These are phyloP conservation scores for Cryptus armator DNA, from an alignment of 2,888 invertebrate genomes.

Conservation along the genomic window DNA sequence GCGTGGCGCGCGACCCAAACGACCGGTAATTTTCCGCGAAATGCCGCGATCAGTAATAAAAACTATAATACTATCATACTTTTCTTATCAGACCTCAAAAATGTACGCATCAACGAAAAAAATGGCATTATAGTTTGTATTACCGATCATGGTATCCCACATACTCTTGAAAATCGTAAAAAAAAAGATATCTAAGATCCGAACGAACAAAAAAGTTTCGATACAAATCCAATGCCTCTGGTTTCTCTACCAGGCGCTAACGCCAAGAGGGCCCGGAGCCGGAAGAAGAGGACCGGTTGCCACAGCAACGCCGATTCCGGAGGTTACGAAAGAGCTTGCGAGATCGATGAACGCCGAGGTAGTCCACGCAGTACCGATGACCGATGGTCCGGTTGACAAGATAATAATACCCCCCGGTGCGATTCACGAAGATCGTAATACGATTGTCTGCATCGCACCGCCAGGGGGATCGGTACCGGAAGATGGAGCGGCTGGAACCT, in stretches of 20 bases:
- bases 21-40: conserved; percentile 29
- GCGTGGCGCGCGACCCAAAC: conserved; percentile 43
- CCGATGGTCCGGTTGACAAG: conserved; percentile 73
- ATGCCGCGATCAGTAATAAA: too few relatives aligned
- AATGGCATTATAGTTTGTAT: too few relatives aligned
- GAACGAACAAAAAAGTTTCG: background rate
- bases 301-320: conserved; percentile 62
- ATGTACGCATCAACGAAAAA: too few relatives aligned
- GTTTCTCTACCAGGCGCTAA: background rate
- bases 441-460: conserved; percentile 76
- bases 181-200: background rate
- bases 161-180: too few relatives aligned
- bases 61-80: too few relatives aligned
- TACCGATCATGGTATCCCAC: too few relatives aligned
- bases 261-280: background rate
- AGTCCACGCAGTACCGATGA: conserved; percentile 76
- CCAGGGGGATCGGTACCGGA: conserved; percentile 11
- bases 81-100: too few relatives aligned
- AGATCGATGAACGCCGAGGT: conserved; percentile 77
- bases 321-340: conserved; percentile 74
- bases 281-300: conserved; percentile 29
- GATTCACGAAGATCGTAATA: conserved; percentile 74
- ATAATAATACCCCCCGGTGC: conserved; percentile 79
- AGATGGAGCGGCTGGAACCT: background rate
- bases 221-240: background rate